Conservation (phyloP, 2,797 vertebrate genomes). For the Diceros bicornis region DNA sequence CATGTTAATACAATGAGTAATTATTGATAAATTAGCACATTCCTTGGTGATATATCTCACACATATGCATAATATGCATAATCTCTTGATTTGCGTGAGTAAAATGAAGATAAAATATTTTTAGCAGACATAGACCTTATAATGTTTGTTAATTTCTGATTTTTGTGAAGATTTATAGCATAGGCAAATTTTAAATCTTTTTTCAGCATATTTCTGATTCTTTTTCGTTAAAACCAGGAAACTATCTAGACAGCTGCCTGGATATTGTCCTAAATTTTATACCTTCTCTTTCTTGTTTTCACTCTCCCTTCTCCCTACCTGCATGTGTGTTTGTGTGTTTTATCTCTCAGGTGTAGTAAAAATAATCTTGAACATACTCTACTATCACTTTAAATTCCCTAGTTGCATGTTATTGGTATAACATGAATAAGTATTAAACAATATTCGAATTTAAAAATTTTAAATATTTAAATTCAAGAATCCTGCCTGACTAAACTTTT, state of each 20-base stretch:
- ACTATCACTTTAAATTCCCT: not conserved
- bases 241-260: not conserved
- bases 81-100: conserved; percentile 1
- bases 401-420: not conserved
- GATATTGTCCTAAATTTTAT: not conserved
- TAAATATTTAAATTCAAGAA: conserved; percentile 3
- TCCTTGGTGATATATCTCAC: not conserved
- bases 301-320: not conserved
- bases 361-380: conserved; percentile 14
- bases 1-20: not conserved
- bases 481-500: not conserved
- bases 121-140: not conserved
- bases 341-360: not conserved
- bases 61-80: not conserved
- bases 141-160: conserved; percentile 2
- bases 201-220: not conserved
- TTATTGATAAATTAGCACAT: not conserved
- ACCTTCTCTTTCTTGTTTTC: not conserved
- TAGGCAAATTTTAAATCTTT: conserved; percentile 15
- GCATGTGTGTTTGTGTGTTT: not conserved
- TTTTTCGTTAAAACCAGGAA: conserved; percentile 14
- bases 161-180: conserved; percentile 1
- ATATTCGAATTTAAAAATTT: not conserved
- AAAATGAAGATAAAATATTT: conserved; percentile 45
- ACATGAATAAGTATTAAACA: not conserved